A percentile compares a stretch with the other conserved stretches of the same genome.
Evolutionary conservation across 2,797 vertebrate genomes (phyloP).

Genomic region (Falco cherrug): DNA sequence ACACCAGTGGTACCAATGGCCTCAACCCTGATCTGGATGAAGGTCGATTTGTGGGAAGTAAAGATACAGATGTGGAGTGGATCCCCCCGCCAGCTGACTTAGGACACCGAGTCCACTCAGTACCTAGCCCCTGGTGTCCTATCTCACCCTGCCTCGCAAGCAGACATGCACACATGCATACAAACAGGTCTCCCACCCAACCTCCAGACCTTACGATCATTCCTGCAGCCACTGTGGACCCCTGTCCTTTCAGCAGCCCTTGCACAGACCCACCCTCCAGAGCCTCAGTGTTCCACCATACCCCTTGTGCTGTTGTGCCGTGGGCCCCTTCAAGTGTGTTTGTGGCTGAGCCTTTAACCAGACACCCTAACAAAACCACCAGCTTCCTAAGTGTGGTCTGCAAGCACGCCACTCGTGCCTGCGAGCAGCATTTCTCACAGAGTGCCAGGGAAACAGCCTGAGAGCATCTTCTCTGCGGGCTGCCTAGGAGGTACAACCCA

Average conservation of each 20-base stretch:
- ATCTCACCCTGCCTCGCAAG: rapidly evolving
- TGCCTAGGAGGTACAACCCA: not conserved
- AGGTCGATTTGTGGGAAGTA: not conserved
- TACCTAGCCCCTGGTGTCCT: not conserved
- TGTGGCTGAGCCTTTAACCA: not conserved
- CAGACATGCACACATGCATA: not conserved
- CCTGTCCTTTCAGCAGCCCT: not conserved
- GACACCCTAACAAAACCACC: rapidly evolving
- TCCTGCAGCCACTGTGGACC: not conserved
- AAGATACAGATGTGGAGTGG: not conserved
- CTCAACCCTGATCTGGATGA: not conserved
- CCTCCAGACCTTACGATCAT: not conserved
- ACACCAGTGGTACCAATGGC: not conserved
- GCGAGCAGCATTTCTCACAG: not conserved
- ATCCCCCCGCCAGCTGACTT: not conserved
- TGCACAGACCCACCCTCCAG: not conserved
- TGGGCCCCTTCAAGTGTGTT: rapidly evolving
- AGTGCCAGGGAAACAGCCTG: not conserved
- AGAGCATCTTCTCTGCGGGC: not conserved
- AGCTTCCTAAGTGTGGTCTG: not conserved
- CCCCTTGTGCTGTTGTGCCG: rapidly evolving
- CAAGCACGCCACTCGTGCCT: not conserved
- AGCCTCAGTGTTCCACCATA: not conserved
- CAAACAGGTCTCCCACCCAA: not conserved
- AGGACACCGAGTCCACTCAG: not conserved